These are phyloP conservation scores for Melanotaenia maccullochi DNA, from an alignment of 2,797 vertebrate genomes.

Conservation along the genomic window DNA sequence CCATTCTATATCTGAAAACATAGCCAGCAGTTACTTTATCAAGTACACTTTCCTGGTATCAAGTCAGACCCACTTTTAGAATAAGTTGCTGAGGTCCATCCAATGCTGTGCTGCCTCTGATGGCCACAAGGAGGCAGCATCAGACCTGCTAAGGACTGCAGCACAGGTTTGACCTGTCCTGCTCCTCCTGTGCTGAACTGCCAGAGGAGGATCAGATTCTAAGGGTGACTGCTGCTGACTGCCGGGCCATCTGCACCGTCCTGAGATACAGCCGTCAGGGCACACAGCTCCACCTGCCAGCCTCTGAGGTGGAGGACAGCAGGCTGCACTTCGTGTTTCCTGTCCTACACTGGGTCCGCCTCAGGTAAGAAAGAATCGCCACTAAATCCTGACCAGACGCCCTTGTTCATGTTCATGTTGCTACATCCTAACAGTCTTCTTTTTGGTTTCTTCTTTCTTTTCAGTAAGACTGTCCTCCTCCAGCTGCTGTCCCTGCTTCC, in stretches of 20 bases:
- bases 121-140: slow-evolving; percentile 45
- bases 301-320: slow-evolving; percentile 62
- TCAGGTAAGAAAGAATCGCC: slow-evolving; percentile 27
- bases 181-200: slow-evolving; percentile 38
- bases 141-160: slow-evolving; percentile 45
- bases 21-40: too few species aligned
- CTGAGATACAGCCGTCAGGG: slow-evolving; percentile 29
- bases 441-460: slow-evolving; percentile 14
- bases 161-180: slow-evolving; percentile 44
- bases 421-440: not conserved
- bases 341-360: slow-evolving; percentile 38
- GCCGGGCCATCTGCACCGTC: slow-evolving; percentile 25
- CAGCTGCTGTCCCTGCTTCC: slow-evolving; percentile 52
- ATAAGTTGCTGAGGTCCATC: slow-evolving; percentile 57
- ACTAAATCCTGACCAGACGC: not conserved
- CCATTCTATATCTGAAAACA: too few species aligned
- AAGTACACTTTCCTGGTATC: too few species aligned
- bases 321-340: slow-evolving; percentile 56
- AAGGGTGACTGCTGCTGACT: slow-evolving; percentile 37
- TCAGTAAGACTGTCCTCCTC: slow-evolving; percentile 54
- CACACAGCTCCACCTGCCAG: slow-evolving; percentile 48
- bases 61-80: not conserved
- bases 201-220: slow-evolving; percentile 28
- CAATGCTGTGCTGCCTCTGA: slow-evolving; percentile 49
- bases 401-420: not conserved